A percentile compares a stretch with the other conserved stretches of the same genome.
These are phyloP conservation scores for Drepana falcataria DNA, from an alignment of 2,888 invertebrate species.

Conservation along the genomic window DNA sequence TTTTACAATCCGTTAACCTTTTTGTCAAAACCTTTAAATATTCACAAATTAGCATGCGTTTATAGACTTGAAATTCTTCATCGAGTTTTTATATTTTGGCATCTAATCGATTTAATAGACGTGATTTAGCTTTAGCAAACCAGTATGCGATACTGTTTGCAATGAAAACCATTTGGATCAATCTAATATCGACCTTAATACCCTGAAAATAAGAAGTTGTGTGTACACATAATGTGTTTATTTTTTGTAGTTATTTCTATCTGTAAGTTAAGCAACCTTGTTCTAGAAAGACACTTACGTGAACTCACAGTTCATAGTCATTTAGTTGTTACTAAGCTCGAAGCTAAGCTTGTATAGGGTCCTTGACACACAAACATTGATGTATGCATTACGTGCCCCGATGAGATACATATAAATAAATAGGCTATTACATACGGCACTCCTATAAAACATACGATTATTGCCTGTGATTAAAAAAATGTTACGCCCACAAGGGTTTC, in stretches of 20 bases:
- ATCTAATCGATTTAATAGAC: background rate
- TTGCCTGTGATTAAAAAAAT: background rate
- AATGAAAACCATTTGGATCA: background rate
- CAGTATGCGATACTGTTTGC: background rate
- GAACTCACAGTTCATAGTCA: conserved; percentile 15
- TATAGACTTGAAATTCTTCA: background rate
- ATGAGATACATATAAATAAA: background rate
- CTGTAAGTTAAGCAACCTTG: conserved; percentile 27
- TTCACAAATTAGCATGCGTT: too few species aligned
- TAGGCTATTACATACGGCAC: background rate
- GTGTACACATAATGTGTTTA: background rate
- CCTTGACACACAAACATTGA: conserved; percentile 36
- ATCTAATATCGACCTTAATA: conserved; percentile 5
- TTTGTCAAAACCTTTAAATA: too few species aligned
- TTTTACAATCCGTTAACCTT: too few species aligned
- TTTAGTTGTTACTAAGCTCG: conserved; percentile 19
- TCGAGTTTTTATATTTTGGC: background rate
- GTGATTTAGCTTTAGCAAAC: conserved; percentile 1
- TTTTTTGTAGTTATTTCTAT: conserved; percentile 3
- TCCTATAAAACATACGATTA: background rate
- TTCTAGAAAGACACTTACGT: conserved; percentile 26
- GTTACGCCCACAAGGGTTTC: background rate
- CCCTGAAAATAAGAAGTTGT: conserved; percentile 5
- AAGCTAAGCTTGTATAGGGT: conserved; percentile 15
- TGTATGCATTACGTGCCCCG: conserved; percentile 11